Conservation (phyloP, 1,140 invertebrate genomes). For the Grapholita molesta region DNA sequence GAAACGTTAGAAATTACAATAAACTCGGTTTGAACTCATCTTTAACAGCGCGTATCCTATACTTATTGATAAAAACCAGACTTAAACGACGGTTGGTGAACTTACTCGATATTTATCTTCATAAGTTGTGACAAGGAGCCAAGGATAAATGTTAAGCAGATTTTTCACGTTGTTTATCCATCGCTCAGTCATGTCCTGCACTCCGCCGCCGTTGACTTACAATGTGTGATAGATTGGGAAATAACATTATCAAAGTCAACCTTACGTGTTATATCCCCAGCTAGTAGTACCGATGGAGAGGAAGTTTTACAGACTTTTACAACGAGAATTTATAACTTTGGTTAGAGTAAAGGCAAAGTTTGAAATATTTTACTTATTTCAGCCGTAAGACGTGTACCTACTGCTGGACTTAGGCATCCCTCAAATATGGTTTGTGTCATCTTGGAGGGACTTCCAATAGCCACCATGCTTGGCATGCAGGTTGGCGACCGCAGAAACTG, state of each 20-base stretch:
- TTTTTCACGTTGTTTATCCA: constrained; percentile 12
- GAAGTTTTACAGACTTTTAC: background rate
- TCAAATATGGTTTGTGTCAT: too few relatives aligned
- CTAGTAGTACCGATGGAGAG: background rate
- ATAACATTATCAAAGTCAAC: constrained; percentile 32
- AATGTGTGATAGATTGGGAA: constrained; percentile 43
- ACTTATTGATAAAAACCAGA: background rate
- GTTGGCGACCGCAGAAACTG: too few relatives aligned
- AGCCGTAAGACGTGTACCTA: too few relatives aligned
- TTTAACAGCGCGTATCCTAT: background rate
- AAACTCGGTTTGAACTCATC: background rate
- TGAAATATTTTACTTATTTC: too few relatives aligned
- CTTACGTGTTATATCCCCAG: background rate
- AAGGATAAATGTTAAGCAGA: background rate
- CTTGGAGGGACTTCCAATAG: too few relatives aligned
- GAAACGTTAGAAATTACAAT: too few relatives aligned
- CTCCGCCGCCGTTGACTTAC: constrained; percentile 4
- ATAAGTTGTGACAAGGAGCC: background rate
- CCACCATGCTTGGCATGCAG: too few relatives aligned
- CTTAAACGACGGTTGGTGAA: background rate
- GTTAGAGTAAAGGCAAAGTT: too few relatives aligned
- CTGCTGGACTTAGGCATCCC: too few relatives aligned
- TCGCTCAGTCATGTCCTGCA: constrained; percentile 1
- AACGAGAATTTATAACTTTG: background rate
- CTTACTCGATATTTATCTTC: background rate